Conservation (phyloP, 2,797 vertebrate genomes). For the Prunella strophiata region DNA sequence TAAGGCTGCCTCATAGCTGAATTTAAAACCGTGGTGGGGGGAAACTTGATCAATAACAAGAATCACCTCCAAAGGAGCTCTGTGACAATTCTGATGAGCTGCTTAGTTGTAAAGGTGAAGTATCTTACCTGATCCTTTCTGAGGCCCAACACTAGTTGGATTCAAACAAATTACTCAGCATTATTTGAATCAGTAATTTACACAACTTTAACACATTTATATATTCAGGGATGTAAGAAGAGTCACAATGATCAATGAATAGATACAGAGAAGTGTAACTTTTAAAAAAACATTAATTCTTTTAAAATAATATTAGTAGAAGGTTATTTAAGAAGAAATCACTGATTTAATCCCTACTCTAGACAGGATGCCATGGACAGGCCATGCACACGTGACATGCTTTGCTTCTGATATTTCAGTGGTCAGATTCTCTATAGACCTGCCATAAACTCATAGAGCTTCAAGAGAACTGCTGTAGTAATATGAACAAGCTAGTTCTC, state of each 20-base stretch:
- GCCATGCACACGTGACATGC: fast-evolving
- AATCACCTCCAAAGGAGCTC: background rate
- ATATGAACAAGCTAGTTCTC: background rate
- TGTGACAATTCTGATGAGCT: background rate
- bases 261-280: background rate
- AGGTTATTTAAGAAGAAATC: background rate
- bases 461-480: background rate
- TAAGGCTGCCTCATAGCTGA: background rate
- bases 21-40: background rate
- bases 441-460: background rate
- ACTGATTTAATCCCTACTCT: background rate
- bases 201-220: background rate
- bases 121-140: background rate
- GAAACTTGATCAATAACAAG: background rate
- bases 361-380: background rate
- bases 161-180: background rate
- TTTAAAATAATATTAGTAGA: background rate
- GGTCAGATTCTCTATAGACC: background rate
- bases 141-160: background rate
- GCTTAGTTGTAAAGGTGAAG: background rate
- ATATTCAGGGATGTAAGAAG: background rate
- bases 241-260: background rate
- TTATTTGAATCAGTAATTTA: background rate
- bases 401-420: background rate
- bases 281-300: background rate